Evolutionary conservation across 2,888 invertebrate species (phyloP), one percentile per base, ranked within the genome.

Genomic region (Artemia sinica): DNA sequence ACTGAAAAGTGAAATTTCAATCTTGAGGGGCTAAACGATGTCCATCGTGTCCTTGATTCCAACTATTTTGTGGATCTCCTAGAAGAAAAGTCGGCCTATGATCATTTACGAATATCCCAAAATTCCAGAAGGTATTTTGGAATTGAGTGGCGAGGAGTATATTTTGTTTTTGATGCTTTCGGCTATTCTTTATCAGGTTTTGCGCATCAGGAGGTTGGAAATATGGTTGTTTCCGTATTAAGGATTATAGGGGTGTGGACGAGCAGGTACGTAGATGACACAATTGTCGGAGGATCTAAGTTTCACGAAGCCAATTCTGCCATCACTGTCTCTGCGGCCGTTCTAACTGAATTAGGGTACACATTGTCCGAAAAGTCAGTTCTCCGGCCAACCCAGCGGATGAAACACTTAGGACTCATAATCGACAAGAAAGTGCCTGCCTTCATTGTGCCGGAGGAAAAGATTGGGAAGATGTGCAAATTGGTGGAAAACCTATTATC

Each of bases 81-180:
- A 58, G 58, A 58, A 8, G 8, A 58, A 58, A 58, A 18, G 58
- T 58, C 58, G 10, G 58, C 58, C 8, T 58, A 58, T 2, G 10
- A 58, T 9, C 58, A 58, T 18, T 58, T 8, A 14, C 1, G 8
- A 18, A 14, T 9, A 58, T n/a, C n/a, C n/a, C n/a, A 58, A 58
- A 0, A 18, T 14, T 58, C 58, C 14, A n/a, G 8, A 8, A 18
- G 8, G n/a, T 58, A 58, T 9, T 58, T 58, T 58, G 58, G 58
- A 58, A 58, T 58, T 18, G 18, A 14, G 58, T 58, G 58, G 10
- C n/a, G 18, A n/a, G 58, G 9, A 14, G 11, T 58, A 18, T 58
- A 8, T 58, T 58, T 58, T 58, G 58, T 58, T 58, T 58, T 58
- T 14, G 14, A 58, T 58, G 58, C 58, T 58, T 58, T 58, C 14